These are phyloP conservation scores for Conus ventricosus DNA, from an alignment of 1,140 invertebrate genomes.

Conservation along the genomic window DNA sequence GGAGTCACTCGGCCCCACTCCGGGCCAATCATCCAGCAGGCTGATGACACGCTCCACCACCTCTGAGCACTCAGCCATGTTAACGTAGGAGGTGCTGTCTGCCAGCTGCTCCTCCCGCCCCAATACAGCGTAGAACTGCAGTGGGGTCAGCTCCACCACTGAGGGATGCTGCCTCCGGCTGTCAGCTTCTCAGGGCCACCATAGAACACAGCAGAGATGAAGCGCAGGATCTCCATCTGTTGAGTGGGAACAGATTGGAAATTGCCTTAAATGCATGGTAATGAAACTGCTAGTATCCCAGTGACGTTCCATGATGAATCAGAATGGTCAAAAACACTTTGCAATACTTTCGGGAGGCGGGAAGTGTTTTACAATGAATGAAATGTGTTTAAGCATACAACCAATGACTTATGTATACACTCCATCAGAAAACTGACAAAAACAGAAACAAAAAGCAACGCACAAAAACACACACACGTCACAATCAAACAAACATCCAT, in stretches of 20 bases:
- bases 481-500: too few relatives aligned
- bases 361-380: too few relatives aligned
- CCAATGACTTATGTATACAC: too few relatives aligned
- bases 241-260: neutral
- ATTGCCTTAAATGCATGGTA: too few relatives aligned
- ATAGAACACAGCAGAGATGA: conserved; percentile 89
- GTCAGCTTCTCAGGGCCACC: conserved; percentile 77
- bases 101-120: conserved; percentile 84
- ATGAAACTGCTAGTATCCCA: too few relatives aligned
- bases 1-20: conserved; percentile 84
- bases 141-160: conserved; percentile 74
- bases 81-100: conserved; percentile 89
- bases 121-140: conserved; percentile 80
- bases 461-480: too few relatives aligned
- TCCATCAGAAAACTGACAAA: too few relatives aligned
- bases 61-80: conserved; percentile 87
- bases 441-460: too few relatives aligned
- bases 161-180: conserved; percentile 58
- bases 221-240: conserved; percentile 86
- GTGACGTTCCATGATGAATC: neutral
- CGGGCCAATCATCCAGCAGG: conserved; percentile 84
- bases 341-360: too few relatives aligned
- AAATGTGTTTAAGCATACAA: too few relatives aligned
- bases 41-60: conserved; percentile 84
- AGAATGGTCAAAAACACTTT: too few relatives aligned